Evolutionary conservation across 1,140 invertebrate species (phyloP).

Genomic region (Campoletis sonorensis): DNA sequence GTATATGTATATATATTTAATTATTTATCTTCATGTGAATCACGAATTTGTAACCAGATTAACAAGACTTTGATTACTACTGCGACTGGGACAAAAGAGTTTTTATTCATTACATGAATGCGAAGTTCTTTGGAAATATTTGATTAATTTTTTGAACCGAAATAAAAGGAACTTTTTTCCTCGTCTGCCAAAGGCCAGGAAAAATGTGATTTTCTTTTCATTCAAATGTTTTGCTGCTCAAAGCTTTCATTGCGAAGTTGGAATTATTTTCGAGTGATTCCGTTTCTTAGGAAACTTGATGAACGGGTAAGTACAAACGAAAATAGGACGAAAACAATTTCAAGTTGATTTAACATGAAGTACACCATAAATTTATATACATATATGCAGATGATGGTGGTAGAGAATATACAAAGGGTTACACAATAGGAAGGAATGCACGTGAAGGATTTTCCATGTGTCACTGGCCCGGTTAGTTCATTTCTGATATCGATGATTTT

Average conservation of each 20-base stretch:
- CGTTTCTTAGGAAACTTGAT: background rate
- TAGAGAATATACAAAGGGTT: constrained; percentile 28
- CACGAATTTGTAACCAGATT: background rate
- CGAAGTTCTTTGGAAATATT: background rate
- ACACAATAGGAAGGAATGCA: constrained; percentile 57
- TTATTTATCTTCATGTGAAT: background rate
- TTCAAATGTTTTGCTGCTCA: background rate
- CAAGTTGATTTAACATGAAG: background rate
- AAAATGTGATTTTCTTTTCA: background rate
- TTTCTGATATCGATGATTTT: background rate
- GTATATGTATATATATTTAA: constrained; percentile 43
- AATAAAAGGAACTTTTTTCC: too few species aligned
- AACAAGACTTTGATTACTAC: background rate
- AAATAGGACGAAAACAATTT: background rate
- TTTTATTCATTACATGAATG: background rate
- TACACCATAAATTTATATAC: constrained; percentile 12
- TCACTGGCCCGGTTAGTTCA: background rate
- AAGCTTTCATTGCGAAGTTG: background rate
- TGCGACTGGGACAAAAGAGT: background rate
- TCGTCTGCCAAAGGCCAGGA: background rate
- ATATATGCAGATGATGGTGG: constrained; percentile 49
- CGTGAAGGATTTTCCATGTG: constrained; percentile 52
- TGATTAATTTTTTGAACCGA: too few species aligned
- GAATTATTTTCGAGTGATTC: background rate
- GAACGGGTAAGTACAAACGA: background rate